Base-by-base conservation (phyloP, 30 jellyfish, hydroid and myxozoan genomes). In the Mastigias papua region DNA sequence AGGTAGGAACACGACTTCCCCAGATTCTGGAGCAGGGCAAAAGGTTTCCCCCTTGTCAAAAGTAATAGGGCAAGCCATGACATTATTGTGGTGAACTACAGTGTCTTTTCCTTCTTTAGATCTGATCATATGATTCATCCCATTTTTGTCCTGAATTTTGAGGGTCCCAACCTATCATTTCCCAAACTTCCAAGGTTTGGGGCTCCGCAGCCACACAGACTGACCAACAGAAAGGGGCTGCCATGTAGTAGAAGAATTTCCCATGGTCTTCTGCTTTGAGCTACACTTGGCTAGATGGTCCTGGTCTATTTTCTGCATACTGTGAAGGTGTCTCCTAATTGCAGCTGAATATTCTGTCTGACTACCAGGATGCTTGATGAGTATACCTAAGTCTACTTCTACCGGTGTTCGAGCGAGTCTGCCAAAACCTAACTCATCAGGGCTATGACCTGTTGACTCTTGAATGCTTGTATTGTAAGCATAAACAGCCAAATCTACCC, bases 321-420 rank as follows among this genome's bases (percentile, higher is more conserved):
- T 69, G 10, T 25, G 69, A 17, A 69, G 67, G 23, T 69, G 80
- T 6, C 23, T 69, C 20, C 80, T 69, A 69, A 69, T 65, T 69
- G 58, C 7, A 10, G 68, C 58, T 69, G 80, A 69, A 33, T 34
- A 11, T 30, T 69, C 80, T 34, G 80, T 69, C 76, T 69, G 80
- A 21, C 58, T 25, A 69, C 11, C 58, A 69, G 80, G 80, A 69
- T 34, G 34, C 23, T 69, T 69, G 11, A 69, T 68, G 80, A 19
- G 50, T 69, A 28, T 17, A 65, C 80, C 80, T 69, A 25, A 69
- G 34, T 69, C 80, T 69, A 69, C 80, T 30, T 69, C 58, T 34
- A 69, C 66, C 8, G 80, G 80, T 69, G 80, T 69, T 65, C 68
- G 15, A 69, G 80, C 80, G 23, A 69, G 67, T 69, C 80, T 69